Base-by-base conservation (phyloP, 2,888 invertebrate species). In the Trichopria drosophilae region DNA sequence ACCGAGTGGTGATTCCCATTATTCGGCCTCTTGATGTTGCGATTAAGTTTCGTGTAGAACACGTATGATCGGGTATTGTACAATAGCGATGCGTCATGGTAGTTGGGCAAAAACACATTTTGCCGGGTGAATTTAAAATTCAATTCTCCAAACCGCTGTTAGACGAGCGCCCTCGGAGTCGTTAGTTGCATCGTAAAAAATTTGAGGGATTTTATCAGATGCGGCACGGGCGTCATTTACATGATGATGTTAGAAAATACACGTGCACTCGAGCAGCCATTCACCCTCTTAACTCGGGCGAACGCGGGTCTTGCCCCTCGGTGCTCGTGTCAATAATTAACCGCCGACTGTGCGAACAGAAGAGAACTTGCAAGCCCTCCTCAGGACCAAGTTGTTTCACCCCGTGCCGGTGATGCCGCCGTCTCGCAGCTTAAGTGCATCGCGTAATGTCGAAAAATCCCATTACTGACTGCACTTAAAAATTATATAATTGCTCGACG, bases 241-340 rank as follows among this genome's bases (percentile, higher is more conserved):
- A 59, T 65, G 59, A 61, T 54, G 53, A 61, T 56, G 37, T 54
- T 35, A 15, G 29, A 37, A 24, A 18, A 22, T 37, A 24, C 24
- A 23, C 32, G 37, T 51, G 37, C 34, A 29, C 39, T 42, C 41
- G 44, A 28, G 31, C 12, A 26, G 29, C 50, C 18, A 52, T 44
- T 49, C 52, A 39, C 51, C 61, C 63, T 60, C 61, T 60, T 59
- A 56, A 59, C 57, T 24, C 52, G 51, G 37, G 47, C 43, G 41
- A n/a, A n/a, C n/a, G n/a, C n/a, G n/a, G n/a, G n/a, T n/a, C 56
- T 44, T 26, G 40, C 55, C 55, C 60, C 59, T 55, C 51, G 60
- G 58, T 55, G 59, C 60, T 60, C 56, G 61, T 58, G 64, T 67
- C 65, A 69, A 68, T 68, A 68, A 68, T 68, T 67, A 68, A 68